Conservation (phyloP, 2,888 invertebrate species). For the Hartigia nigra region DNA sequence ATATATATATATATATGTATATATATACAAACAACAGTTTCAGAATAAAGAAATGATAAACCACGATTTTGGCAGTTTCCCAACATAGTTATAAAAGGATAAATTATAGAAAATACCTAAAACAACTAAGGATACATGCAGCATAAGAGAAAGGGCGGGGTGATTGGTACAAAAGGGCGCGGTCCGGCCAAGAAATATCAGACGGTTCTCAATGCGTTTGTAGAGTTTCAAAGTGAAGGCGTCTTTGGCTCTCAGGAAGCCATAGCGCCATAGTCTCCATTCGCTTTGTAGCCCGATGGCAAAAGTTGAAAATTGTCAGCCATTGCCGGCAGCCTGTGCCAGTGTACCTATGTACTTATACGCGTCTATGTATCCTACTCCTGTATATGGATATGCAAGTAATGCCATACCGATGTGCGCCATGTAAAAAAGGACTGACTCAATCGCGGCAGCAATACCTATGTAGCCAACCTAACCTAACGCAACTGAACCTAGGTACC, state of each 20-base stretch:
- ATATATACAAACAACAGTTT: not conserved
- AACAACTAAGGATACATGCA: not conserved
- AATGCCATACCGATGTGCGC: not conserved
- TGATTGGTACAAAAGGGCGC: not conserved
- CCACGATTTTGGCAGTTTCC: not conserved
- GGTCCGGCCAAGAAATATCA: not conserved
- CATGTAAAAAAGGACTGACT: not conserved
- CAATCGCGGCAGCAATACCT: not conserved
- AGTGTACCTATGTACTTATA: not conserved
- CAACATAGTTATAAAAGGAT: not conserved
- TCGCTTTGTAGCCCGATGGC: slow-evolving; percentile 51
- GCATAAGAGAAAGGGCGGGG: not conserved
- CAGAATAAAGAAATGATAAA: not conserved
- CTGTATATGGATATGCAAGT: slow-evolving; percentile 6
- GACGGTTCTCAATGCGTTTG: slow-evolving; percentile 23
- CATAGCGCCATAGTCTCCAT: slow-evolving; percentile 40
- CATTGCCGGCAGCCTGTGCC: slow-evolving; percentile 55
- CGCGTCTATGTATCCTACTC: not conserved
- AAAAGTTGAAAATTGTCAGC: slow-evolving; percentile 57
- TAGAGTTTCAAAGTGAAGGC: slow-evolving; percentile 50
- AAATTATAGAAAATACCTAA: not conserved
- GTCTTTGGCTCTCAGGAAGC: slow-evolving; percentile 36
- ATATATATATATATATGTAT: too few species aligned
- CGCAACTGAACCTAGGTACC: not conserved
- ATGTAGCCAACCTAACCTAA: not conserved